These are phyloP conservation scores for Salvelinus alpinus DNA, from an alignment of 2,113 vertebrate species.

Conservation along the genomic window DNA sequence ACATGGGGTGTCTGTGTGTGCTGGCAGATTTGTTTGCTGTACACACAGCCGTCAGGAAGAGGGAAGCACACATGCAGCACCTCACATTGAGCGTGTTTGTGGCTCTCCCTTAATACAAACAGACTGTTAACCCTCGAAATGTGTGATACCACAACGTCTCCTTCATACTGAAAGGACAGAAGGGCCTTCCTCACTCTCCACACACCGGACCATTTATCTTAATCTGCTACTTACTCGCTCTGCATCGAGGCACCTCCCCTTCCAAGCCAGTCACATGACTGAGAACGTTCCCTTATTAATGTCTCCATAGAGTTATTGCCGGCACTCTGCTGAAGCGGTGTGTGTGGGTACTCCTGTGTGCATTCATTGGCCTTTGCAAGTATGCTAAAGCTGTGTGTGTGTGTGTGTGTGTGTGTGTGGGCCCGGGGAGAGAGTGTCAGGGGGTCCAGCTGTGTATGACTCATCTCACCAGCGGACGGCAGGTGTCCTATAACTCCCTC, in stretches of 20 bases:
- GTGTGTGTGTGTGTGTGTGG: slow-evolving; percentile 31
- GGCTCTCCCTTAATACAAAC: background rate
- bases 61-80: slow-evolving; percentile 42
- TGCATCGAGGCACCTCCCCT: background rate
- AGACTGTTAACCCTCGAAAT: background rate
- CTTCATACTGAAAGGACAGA: too few species aligned
- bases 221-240: slow-evolving; percentile 1
- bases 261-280: background rate
- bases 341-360: background rate
- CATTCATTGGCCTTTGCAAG: slow-evolving; percentile 15
- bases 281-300: too few species aligned
- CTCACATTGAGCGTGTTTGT: background rate
- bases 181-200: slow-evolving; percentile 1
- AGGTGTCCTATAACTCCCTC: slow-evolving; percentile 65
- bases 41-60: slow-evolving; percentile 38
- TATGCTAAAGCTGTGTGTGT: slow-evolving; percentile 3
- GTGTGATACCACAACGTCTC: background rate
- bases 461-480: slow-evolving; percentile 63
- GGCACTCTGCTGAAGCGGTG: background rate
- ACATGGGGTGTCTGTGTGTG: slow-evolving; percentile 18
- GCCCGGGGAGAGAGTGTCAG: background rate
- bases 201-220: slow-evolving; percentile 2
- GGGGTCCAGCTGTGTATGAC: slow-evolving; percentile 63
- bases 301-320: too few species aligned
- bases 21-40: slow-evolving; percentile 56